Evolutionary conservation across 2,888 invertebrate genomes (phyloP).

Genomic region (Lottia gigantea): DNA sequence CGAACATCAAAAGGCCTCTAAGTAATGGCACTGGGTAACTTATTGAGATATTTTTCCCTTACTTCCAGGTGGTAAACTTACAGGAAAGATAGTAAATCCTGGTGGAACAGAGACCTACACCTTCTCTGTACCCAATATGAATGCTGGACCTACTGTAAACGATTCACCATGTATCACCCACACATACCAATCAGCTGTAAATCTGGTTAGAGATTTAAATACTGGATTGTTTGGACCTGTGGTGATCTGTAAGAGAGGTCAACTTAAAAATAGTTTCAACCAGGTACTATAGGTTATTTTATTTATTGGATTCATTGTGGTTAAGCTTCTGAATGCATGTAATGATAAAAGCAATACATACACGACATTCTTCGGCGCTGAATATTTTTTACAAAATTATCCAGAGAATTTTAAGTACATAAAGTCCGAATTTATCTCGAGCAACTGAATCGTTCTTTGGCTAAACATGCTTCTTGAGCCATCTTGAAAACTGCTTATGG

Average conservation of each 20-base stretch:
- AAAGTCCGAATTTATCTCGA: too few relatives aligned
- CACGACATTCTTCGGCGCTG: too few relatives aligned
- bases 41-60: background rate
- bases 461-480: too few relatives aligned
- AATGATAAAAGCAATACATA: too few relatives aligned
- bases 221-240: conserved; percentile 43
- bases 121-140: conserved; percentile 35
- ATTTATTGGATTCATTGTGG: background rate
- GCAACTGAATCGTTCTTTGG: too few relatives aligned
- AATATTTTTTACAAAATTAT: too few relatives aligned
- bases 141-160: conserved; percentile 30
- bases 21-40: too few relatives aligned
- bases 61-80: conserved; percentile 23
- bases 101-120: conserved; percentile 30
- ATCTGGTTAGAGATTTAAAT: conserved; percentile 40
- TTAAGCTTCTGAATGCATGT: too few relatives aligned
- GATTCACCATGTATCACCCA: conserved; percentile 40
- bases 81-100: conserved; percentile 28
- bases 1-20: too few relatives aligned
- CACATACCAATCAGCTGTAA: conserved; percentile 43
- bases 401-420: too few relatives aligned
- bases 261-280: conserved; percentile 20
- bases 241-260: conserved; percentile 39
- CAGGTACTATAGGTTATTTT: conserved; percentile 29
- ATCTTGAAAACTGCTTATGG: too few relatives aligned